Base-by-base conservation (phyloP, 92 coral and sea anemone genomes). In the Scolanthus callimorphus region DNA sequence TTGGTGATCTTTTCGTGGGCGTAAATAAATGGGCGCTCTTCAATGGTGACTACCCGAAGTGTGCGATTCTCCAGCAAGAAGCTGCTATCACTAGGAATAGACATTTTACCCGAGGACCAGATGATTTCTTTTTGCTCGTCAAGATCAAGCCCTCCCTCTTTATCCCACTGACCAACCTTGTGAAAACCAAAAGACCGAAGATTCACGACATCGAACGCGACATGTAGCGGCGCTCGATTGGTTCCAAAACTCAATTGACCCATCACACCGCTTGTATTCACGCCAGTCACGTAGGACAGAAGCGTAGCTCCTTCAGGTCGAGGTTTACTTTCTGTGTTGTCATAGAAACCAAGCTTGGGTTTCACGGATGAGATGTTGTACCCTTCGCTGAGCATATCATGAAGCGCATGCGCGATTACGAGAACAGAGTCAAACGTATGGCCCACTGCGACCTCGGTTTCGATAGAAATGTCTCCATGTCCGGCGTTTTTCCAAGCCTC, bases 391-490 rank as follows among this genome's bases (percentile, higher is more conserved):
- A 73, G 47, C 70, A 90, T 67, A 20, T 29, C 55, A 53, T 90
- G 95, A 29, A 90, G 55, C 17, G 95, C 91, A 0, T 59, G 62
- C 13, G 90, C 90, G 20, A 79, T 20, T 3, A 69, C 87, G 34
- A 87, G 39, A 4, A 90, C 97, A 0, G 97, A 77, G 54, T 90
- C 97, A 69, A 82, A 82, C 0, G 89, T 73, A 25, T 82, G 89
- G 0, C 95, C 95, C 2, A 83, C 81, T 2, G 76, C 74, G 12
- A 73, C 85, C 31, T 64, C 85, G 52, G 68, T 86, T 31, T 67
- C 85, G 27, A 86, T 51, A 10, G 64, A 20, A 17, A 52, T 57
- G 4, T 23, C 34, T 12, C 65, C 62, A 29, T 77, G 49, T 22
- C 82, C 86, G 12, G 77, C 79, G 11, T 43, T 54, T 8, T 31